Base-by-base conservation (phyloP, 2,113 vertebrate genomes). In the Pogona vitticeps region DNA sequence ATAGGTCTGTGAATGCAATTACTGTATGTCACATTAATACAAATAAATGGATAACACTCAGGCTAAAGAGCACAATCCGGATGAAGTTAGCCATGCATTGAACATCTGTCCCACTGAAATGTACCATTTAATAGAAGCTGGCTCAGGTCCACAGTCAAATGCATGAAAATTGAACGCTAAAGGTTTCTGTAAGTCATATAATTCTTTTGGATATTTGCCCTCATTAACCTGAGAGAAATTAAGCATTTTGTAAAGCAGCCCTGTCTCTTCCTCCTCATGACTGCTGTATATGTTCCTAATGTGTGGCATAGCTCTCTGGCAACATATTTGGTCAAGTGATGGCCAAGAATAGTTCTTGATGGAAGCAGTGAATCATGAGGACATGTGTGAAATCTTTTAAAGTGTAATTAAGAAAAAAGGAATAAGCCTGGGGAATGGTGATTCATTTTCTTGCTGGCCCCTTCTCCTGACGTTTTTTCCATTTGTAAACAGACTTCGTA, bases 361-460 rank as follows among this genome's bases (percentile, higher is more conserved):
- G 87, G 76, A 52, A 78, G 2, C 83, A 21, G 75, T n/a, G 63
- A 40, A 1, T 89, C 56, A 65, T 15, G 86, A 70, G 15, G 38
- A 82, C 80, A 56, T n/a, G 38, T 36, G 42, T 58, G 42, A 68
- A 85, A 78, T 68, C 21, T 67, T 56, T 86, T 28, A 33, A 46
- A 73, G 21, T 33, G 2, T 80, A 76, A 83, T 83, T 21, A 36
- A 65, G 46, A 42, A 65, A 63, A 42, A 52, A 52, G 68, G 6
- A 73, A 82, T 73, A 1, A 17, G 36, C 70, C 80, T 82, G 1
- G n/a, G 7, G 81, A 42, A 23, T 83, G 83, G 83, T 88, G 90
- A 94, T 89, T 94, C 89, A 91, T 90, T 91, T 90, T 91, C 88
- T 20, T 92, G 67, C 56, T 72, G 31, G 87, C 70, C 81, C 75